Evolutionary conservation across 2,888 invertebrate genomes (phyloP), one percentile per base, ranked within the genome.

Genomic region (Synanthedon andrenaeformis): DNA sequence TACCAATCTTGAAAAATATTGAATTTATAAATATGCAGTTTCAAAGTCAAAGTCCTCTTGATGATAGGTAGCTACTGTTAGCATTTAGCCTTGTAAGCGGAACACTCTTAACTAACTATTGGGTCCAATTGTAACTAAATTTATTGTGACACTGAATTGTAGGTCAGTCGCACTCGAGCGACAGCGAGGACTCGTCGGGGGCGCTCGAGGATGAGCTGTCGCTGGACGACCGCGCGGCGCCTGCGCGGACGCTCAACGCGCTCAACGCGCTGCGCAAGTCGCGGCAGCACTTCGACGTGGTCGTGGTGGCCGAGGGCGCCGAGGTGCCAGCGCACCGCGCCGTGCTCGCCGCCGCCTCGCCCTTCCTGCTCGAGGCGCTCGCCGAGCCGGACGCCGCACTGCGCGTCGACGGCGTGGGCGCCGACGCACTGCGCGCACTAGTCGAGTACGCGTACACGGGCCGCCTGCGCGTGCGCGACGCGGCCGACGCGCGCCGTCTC

Each of bases 401-500:
- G 60, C 70, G 76, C 57, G 68, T 76, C 41, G 66, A 67, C 57
- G 73, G 65, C 56, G 74, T 78, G 42, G 71, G 72, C 49, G 68
- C 76, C 82, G 89, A 88, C 51, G 92, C 94, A 51, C 88, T 96
- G 69, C 91, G 92, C 63, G 90, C 91, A 59, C 89, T 96, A 50
- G 90, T 96, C 51, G 93, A 95, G 72, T 96, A 93, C 83, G 93
- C 93, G 51, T 96, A 96, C 82, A 95, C 95, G 13, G 92, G 93
- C 35, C 90, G 90, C 79, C 72, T 91, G 62, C 78, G 81, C 57
- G 89, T 89, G 58, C 82, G 83, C 54, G 72, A 66, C 54, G 78
- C 86, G 58, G 69, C 69, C 50, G 82, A 83, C 60, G 91, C 96
- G 55, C 92, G 92, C 68, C 90, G 92, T 19, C 91, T 96, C 56